Conservation (phyloP, 2,797 vertebrate species). For the Synanceia verrucosa region DNA sequence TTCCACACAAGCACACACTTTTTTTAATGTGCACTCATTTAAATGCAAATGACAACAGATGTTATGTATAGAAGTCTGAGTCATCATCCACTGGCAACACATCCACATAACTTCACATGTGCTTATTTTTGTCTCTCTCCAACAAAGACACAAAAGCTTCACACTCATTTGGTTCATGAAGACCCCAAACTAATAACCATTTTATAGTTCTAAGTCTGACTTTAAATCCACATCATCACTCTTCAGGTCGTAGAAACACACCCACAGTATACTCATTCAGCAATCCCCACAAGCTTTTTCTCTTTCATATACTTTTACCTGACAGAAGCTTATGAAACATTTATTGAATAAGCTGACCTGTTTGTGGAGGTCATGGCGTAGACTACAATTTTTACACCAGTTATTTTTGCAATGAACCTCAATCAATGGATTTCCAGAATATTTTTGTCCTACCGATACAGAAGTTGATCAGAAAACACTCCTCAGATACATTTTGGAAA, state of each 20-base stretch:
- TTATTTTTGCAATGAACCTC: background rate
- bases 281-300: background rate
- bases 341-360: conserved; percentile 1
- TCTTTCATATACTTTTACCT: background rate
- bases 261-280: background rate
- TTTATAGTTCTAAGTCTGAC: background rate
- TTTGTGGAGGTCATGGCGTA: background rate
- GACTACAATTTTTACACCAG: background rate
- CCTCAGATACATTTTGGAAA: conserved; percentile 1
- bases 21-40: too few relatives aligned
- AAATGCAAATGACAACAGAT: too few relatives aligned
- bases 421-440: background rate
- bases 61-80: too few relatives aligned
- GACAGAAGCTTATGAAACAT: conserved; percentile 15
- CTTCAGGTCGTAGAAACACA: background rate
- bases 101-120: background rate
- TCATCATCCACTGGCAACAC: conserved; percentile 42
- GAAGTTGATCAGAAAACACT: conserved; percentile 6
- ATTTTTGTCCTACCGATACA: background rate
- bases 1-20: background rate
- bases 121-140: background rate
- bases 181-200: too few relatives aligned
- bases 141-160: background rate
- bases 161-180: background rate
- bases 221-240: background rate